Base-by-base conservation (phyloP, 2,113 vertebrate species). In the Symphodus melops region DNA sequence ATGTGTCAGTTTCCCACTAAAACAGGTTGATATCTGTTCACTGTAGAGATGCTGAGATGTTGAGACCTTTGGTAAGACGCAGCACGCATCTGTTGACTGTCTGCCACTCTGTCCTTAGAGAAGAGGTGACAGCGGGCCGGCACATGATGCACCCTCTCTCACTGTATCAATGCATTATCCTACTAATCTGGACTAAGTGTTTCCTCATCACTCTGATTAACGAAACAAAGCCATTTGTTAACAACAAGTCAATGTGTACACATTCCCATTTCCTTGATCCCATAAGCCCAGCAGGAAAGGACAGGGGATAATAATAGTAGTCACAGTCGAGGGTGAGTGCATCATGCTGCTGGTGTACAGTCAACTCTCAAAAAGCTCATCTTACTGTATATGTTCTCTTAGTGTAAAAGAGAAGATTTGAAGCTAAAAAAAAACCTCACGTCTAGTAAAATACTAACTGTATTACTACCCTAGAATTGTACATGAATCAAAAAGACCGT, bases 101-200 rank as follows among this genome's bases (percentile, higher is more conserved):
- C 23, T 44, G 52, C 33, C 21, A 0, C 8, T 39, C 13, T 39
- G 36, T 39, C 56, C 6, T 21, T 14, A 9, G 55, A 36, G 10
- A 41, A 13, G 9, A 59, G 2, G 44, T 9, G 59, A 60, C 54
- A 54, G 61, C 55, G 37, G 37, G 36, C 19, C 7, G 5, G 25
- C 48, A 55, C 28, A 14, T 49, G 59, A n/a, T 70, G n/a, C 6
- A 21, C 46, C 20, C 12, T 69, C 48, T 56, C 19, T 59, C 53
- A 57, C 59, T 46, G 60, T 46, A 68, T 69, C 64, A 69, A 13
- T 69, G 54, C 48, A 69, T 74, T 62, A 62, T 52, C 11, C 39
- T 11, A 36, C 13, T 68, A 77, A 78, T 83, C 39, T 48, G 48
- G 17, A 73, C 21, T 73, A 68, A 78, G 60, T 74, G 64, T 42